A percentile compares a stretch with the other conserved stretches of the same genome.
Evolutionary conservation across 2,888 invertebrate genomes (phyloP).

Genomic region (Himalopsyche anomala): DNA sequence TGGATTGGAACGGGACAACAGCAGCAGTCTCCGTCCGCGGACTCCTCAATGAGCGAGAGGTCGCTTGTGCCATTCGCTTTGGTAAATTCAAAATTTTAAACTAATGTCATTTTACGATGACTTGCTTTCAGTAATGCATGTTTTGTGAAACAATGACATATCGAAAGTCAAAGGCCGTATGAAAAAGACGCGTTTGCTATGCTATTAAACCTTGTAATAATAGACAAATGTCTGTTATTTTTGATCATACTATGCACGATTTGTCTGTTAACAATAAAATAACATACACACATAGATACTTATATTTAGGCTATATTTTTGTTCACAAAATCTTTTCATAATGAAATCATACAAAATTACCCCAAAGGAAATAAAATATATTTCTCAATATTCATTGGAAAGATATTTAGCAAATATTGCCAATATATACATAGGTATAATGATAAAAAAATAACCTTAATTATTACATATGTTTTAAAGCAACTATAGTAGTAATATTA

Average conservation of each 20-base stretch:
- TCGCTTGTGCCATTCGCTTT: conserved; percentile 76
- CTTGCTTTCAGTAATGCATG: not conserved
- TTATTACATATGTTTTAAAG: too few species aligned
- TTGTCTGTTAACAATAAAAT: too few species aligned
- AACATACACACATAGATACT: too few species aligned
- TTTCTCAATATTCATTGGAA: too few species aligned
- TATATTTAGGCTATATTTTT: too few species aligned
- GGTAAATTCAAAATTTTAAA: conserved; percentile 69
- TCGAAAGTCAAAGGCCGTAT: not conserved
- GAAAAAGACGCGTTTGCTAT: not conserved
- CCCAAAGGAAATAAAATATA: too few species aligned
- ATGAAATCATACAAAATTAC: too few species aligned
- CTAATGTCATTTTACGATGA: not conserved
- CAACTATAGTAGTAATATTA: too few species aligned
- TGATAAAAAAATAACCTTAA: too few species aligned
- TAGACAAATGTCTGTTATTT: not conserved
- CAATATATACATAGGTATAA: too few species aligned
- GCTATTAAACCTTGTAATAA: not conserved
- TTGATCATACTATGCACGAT: not conserved
- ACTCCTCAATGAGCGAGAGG: conserved; percentile 77
- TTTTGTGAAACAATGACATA: not conserved
- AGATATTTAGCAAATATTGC: too few species aligned
- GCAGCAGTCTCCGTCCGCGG: conserved; percentile 76
- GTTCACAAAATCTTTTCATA: too few species aligned
- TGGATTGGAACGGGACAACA: conserved; percentile 69